A percentile compares a stretch with the other conserved stretches of the same genome.
These are phyloP conservation scores for Calycopis cecrops DNA, from an alignment of 1,140 invertebrate genomes.

Conservation along the genomic window DNA sequence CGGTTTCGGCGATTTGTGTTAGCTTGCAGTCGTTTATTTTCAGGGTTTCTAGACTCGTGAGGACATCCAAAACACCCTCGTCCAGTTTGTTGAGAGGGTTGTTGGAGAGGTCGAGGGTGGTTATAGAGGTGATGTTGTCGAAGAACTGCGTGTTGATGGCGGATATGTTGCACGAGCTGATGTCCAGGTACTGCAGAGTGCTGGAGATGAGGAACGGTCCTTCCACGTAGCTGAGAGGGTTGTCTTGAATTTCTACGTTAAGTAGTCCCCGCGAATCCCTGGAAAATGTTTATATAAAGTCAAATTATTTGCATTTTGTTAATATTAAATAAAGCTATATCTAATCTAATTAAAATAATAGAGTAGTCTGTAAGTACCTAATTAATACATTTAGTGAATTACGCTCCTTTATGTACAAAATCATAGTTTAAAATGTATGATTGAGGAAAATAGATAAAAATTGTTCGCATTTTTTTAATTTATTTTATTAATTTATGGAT, in stretches of 20 bases:
- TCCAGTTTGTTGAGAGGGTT: slow-evolving; percentile 79
- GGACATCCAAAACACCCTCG: slow-evolving; percentile 77
- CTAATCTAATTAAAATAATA: too few species aligned
- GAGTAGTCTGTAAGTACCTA: too few species aligned
- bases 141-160: slow-evolving; percentile 79
- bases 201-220: slow-evolving; percentile 80
- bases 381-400: too few species aligned
- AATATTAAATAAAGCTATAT: too few species aligned
- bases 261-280: slow-evolving; percentile 82
- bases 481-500: too few species aligned
- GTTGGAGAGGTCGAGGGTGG: slow-evolving; percentile 80
- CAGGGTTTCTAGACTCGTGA: slow-evolving; percentile 79
- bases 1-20: slow-evolving; percentile 74
- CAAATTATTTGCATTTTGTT: too few species aligned
- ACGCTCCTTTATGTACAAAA: too few species aligned
- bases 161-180: slow-evolving; percentile 79
- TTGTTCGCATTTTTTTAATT: too few species aligned
- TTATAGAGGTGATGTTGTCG: slow-evolving; percentile 79
- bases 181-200: slow-evolving; percentile 80
- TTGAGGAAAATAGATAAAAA: too few species aligned
- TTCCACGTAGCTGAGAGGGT: slow-evolving; percentile 77
- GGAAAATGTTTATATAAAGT: slow-evolving; percentile 35
- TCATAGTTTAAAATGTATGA: too few species aligned
- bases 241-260: slow-evolving; percentile 82
- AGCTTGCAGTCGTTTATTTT: slow-evolving; percentile 81